Evolutionary conservation across 2,113 vertebrate species (phyloP), one percentile per base, ranked within the genome.

Genomic region (Jaculus jaculus): DNA sequence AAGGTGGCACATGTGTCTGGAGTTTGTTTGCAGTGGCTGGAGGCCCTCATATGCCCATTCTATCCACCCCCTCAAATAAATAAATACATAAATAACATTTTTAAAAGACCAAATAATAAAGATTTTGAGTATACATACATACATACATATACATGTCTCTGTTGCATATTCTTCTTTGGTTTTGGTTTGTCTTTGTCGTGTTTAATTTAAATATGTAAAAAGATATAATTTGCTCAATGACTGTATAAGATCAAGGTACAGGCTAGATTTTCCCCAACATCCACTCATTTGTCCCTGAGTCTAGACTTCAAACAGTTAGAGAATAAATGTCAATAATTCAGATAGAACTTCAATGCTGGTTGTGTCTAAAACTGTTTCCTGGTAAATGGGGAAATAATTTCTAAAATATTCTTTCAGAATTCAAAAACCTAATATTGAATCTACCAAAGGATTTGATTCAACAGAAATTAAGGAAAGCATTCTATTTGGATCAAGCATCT

Each of bases 361-460:
- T 77, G 26, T 68, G 3, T 60, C 39, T 89, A 21, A 88, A 95
- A 28, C 13, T 79, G 42, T 87, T 95, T 68, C 21, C 66, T 61
- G 89, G 21, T 93, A 54, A 94, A 81, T 54, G 81, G 51, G 74
- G 42, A 20, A 65, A 77, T 51, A 93, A 42, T 78, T n/a, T 28
- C 60, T 58, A 74, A 85, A 85, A 90, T 84, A 92, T 73, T 92
- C 42, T 91, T 82, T 58, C 28, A 75, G 37, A 85, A 86, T 63
- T 88, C 54, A 72, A 93, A 83, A 82, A 93, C 86, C 11, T 63
- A 78, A 69, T 66, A 24, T 75, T 30, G 91, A 80, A 84, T 65
- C 95, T 30, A 86, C 37, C 26, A 71, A 54, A 93, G 47, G 90
- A 58, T 24, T 69, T 65, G 8, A 34, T 85, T 88, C 28, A 85